These are phyloP conservation scores for Heterodera filipjevi DNA, from an alignment of 2,888 invertebrate genomes.

Conservation along the genomic window DNA sequence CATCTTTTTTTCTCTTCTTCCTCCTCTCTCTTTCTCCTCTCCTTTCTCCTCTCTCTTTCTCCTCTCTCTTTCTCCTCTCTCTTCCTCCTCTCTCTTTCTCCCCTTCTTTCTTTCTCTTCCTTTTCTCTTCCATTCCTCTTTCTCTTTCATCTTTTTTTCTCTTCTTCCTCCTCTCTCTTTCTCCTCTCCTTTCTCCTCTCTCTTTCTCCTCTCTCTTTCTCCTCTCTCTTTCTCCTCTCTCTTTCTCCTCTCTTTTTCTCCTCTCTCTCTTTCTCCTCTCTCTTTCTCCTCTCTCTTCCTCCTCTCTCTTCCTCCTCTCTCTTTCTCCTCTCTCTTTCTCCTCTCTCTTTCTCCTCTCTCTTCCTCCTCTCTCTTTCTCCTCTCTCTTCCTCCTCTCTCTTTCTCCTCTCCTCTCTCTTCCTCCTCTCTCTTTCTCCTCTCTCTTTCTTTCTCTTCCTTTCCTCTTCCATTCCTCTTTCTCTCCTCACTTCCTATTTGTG, in stretches of 20 bases:
- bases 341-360: neutral
- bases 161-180: neutral
- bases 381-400: neutral
- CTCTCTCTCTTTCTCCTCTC: neutral
- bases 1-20: neutral
- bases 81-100: neutral
- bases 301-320: neutral
- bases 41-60: neutral
- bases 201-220: neutral
- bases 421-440: neutral
- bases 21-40: neutral
- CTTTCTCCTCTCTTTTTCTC: neutral
- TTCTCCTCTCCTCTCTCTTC: neutral
- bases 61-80: neutral
- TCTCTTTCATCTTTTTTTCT: neutral
- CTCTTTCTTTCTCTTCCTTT: neutral
- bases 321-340: neutral
- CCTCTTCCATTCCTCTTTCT: neutral
- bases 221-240: constrained; percentile 1
- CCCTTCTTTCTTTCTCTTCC: neutral
- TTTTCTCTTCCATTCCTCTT: neutral
- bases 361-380: neutral
- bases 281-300: neutral
- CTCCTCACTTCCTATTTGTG: neutral
- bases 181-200: neutral